Conservation (phyloP, 2,888 invertebrate species). For the Tetanocera ferruginea region DNA sequence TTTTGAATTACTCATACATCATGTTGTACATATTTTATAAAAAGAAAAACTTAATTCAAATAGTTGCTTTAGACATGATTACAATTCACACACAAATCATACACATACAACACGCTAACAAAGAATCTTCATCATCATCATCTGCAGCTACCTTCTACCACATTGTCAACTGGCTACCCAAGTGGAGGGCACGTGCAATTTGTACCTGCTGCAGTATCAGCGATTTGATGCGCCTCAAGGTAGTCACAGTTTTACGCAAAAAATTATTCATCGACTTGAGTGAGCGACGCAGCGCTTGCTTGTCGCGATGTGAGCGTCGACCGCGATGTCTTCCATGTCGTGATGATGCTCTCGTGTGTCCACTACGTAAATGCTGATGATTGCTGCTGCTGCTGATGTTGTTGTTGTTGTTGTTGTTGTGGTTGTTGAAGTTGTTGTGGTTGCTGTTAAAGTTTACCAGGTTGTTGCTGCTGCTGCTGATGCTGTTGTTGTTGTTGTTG, state of each 20-base stretch:
- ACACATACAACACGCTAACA: too few relatives aligned
- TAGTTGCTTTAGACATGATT: too few relatives aligned
- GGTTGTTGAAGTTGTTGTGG: not conserved
- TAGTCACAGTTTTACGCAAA: slow-evolving; percentile 32
- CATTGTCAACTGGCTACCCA: not conserved
- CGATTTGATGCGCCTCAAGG: slow-evolving; percentile 37
- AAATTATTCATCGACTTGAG: slow-evolving; percentile 38
- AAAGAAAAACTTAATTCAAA: too few relatives aligned
- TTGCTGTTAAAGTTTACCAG: not conserved
- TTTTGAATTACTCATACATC: too few relatives aligned
- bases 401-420: not conserved
- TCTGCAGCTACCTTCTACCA: not conserved
- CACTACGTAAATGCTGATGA: not conserved
- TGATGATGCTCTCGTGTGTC: not conserved
- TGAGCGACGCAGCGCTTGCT: slow-evolving; percentile 28
- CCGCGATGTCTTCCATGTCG: not conserved
- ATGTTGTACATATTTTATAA: too few relatives aligned
- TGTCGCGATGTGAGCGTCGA: not conserved
- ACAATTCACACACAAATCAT: too few relatives aligned
- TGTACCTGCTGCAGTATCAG: slow-evolving; percentile 39
- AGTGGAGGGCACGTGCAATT: not conserved
- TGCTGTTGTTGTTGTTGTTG: not conserved
- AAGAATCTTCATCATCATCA: not conserved
- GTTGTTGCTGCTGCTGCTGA: too few relatives aligned
- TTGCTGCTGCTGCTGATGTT: too few relatives aligned